Evolutionary conservation across 2,888 invertebrate species (phyloP).

Genomic region (Panopea generosa): DNA sequence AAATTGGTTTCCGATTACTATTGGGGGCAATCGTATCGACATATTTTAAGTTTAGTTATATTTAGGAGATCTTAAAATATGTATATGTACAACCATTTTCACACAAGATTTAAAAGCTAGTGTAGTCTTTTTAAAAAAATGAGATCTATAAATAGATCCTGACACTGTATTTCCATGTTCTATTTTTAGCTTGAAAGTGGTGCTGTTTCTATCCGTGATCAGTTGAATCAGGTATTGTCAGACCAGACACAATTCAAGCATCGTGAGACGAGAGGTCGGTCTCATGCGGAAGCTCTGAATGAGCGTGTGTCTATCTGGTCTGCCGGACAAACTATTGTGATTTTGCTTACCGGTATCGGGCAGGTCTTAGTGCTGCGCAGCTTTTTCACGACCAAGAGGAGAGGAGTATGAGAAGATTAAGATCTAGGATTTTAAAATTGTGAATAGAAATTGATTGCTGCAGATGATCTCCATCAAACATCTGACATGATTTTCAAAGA

Average conservation of each 20-base stretch:
- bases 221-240: constrained; percentile 94
- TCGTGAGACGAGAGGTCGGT: constrained; percentile 97
- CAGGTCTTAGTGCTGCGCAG: constrained; percentile 96
- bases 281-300: constrained; percentile 98
- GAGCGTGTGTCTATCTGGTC: constrained; percentile 95
- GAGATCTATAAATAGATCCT: neutral
- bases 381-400: constrained; percentile 92
- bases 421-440: no score
- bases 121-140: no score
- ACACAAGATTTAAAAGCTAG: no score
- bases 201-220: constrained; percentile 95
- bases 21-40: no score
- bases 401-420: constrained; percentile 10
- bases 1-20: no score
- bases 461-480: no score
- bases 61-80: no score
- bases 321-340: constrained; percentile 93
- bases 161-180: constrained; percentile 7
- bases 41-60: no score
- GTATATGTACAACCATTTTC: no score
- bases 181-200: constrained; percentile 95
- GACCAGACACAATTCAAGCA: constrained; percentile 98
- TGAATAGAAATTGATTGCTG: no score
- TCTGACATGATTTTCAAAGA: no score
- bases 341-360: constrained; percentile 93